phyloP scores from a whole-genome alignment of 1,140 invertebrate genomes.

The Formica selysi region DNA sequence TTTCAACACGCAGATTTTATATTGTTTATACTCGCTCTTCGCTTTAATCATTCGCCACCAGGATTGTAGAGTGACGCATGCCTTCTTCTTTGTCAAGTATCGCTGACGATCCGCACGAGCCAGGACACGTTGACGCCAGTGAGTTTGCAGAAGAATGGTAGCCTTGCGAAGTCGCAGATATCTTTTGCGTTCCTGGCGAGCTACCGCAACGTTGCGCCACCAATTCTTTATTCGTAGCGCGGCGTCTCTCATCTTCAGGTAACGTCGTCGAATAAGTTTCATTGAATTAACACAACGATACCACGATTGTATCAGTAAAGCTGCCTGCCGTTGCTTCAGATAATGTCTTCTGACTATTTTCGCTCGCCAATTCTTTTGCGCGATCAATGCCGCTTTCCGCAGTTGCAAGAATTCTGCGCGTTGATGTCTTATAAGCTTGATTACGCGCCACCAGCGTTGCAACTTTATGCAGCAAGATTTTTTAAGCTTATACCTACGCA shows the following conservation, averaged over 20 bases:
- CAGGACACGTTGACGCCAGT: slow-evolving; percentile 72
- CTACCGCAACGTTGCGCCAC: slow-evolving; percentile 80
- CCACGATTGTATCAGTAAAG: slow-evolving; percentile 74
- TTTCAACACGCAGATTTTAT: background rate
- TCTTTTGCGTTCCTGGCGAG: slow-evolving; percentile 68
- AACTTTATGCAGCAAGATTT: slow-evolving; percentile 21
- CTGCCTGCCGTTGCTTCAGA: slow-evolving; percentile 61
- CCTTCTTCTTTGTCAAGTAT: slow-evolving; percentile 75
- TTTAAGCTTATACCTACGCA: slow-evolving; percentile 19
- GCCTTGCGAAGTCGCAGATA: slow-evolving; percentile 68
- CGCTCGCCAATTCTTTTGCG: slow-evolving; percentile 79
- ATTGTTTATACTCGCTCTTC: slow-evolving; percentile 23
- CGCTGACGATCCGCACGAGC: slow-evolving; percentile 70
- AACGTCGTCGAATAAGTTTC: slow-evolving; percentile 73
- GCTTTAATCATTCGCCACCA: slow-evolving; percentile 75
- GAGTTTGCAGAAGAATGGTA: slow-evolving; percentile 72
- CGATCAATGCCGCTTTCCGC: slow-evolving; percentile 62
- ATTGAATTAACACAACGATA: slow-evolving; percentile 61
- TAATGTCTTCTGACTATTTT: slow-evolving; percentile 56
- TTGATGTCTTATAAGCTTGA: background rate
- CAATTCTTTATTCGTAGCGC: slow-evolving; percentile 82
- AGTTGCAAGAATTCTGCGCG: slow-evolving; percentile 42
- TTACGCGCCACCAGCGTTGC: slow-evolving; percentile 32
- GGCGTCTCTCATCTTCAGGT: slow-evolving; percentile 75
- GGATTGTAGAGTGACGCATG: slow-evolving; percentile 78